Evolutionary conservation across 30 jellyfish, hydroid and myxozoan species (phyloP).

Genomic region (Clytia hemisphaerica): DNA sequence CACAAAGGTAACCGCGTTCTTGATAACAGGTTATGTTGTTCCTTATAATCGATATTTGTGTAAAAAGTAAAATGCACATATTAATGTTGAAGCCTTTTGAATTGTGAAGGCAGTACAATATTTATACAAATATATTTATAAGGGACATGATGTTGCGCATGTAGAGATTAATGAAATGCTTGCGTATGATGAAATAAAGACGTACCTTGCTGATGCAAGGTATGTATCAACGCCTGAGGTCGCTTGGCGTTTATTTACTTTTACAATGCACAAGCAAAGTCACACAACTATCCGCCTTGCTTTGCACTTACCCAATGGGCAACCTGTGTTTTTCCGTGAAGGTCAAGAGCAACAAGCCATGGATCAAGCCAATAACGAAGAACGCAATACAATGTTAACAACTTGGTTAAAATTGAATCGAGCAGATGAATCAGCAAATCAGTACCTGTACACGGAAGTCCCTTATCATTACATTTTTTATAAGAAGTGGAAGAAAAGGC

Average conservation of each 20-base stretch:
- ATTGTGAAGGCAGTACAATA: slow-evolving; percentile 9
- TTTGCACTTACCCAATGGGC: slow-evolving; percentile 30
- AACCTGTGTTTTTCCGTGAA: slow-evolving; percentile 11
- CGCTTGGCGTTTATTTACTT: no score
- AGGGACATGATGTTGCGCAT: slow-evolving; percentile 36
- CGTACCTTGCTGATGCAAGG: no score
- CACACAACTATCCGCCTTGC: slow-evolving; percentile 44
- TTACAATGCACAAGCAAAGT: slow-evolving; percentile 49
- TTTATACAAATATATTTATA: slow-evolving; percentile 29
- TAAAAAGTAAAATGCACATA: slow-evolving; percentile 29
- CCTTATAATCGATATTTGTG: slow-evolving; percentile 32
- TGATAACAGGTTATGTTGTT: slow-evolving; percentile 34
- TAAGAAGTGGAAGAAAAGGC: slow-evolving; percentile 15
- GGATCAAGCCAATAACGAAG: neutral
- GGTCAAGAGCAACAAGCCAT: slow-evolving; percentile 34
- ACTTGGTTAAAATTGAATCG: slow-evolving; percentile 32
- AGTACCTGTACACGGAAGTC: slow-evolving; percentile 34
- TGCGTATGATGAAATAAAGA: slow-evolving; percentile 39
- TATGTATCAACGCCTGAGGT: no score
- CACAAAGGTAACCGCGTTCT: no score
- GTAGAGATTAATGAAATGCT: slow-evolving; percentile 25
- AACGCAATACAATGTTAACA: slow-evolving; percentile 5
- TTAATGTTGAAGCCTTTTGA: slow-evolving; percentile 36
- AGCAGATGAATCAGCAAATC: slow-evolving; percentile 11
- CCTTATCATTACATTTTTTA: slow-evolving; percentile 34